A percentile compares a stretch with the other conserved stretches of the same genome.
Evolutionary conservation across 2,888 invertebrate genomes (phyloP).

Genomic region (Machimus rusticus): DNA sequence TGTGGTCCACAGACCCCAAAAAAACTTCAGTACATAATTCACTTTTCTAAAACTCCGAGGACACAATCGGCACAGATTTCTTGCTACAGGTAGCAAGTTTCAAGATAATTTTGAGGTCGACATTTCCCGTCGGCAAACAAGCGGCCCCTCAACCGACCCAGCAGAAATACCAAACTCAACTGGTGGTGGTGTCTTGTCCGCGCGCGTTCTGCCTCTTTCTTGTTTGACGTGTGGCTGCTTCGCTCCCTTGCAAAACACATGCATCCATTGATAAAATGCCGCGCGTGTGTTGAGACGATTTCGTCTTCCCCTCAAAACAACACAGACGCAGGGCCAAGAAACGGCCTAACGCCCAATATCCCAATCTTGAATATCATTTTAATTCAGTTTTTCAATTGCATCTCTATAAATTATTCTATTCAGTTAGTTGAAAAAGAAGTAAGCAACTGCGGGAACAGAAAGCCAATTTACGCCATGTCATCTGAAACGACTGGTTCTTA

Average conservation of each 20-base stretch:
- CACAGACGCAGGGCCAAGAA: not conserved
- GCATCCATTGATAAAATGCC: not conserved
- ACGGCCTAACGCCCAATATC: not conserved
- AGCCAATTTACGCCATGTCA: not conserved
- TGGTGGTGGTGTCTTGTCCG: slow-evolving; percentile 37
- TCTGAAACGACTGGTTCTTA: not conserved
- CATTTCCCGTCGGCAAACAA: not conserved
- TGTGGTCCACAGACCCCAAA: not conserved
- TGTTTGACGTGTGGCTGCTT: not conserved
- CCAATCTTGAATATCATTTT: not conserved
- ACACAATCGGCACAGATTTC: not conserved
- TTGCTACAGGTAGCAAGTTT: not conserved
- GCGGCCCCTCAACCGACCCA: not conserved
- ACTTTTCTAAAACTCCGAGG: not conserved
- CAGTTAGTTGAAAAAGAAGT: not conserved
- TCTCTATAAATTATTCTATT: not conserved
- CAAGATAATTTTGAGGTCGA: not conserved
- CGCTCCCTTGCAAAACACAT: not conserved
- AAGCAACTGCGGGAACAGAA: not conserved
- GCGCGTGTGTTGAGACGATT: not conserved
- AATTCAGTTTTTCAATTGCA: not conserved
- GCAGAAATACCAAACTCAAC: slow-evolving; percentile 45
- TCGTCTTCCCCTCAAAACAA: not conserved
- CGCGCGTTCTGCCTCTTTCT: not conserved
- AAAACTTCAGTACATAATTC: not conserved